These are phyloP conservation scores for Anguilla marmorata DNA, from an alignment of 2,797 vertebrate genomes.

Conservation along the genomic window DNA sequence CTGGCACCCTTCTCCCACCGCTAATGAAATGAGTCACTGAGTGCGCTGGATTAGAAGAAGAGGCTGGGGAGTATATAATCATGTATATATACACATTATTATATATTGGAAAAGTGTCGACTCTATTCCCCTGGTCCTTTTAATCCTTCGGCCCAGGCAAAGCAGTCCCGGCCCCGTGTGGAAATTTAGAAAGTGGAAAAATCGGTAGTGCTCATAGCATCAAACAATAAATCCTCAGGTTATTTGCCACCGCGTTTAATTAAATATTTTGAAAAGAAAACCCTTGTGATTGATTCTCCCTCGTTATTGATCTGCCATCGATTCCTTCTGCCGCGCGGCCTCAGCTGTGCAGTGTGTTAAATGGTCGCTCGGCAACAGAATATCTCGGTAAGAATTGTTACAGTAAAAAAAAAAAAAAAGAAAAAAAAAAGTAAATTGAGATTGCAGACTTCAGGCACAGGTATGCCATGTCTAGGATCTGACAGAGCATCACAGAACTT, in stretches of 20 bases:
- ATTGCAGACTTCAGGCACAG: conserved; percentile 31
- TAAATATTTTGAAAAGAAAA: conserved; percentile 93
- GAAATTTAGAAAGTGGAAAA: conserved; percentile 81
- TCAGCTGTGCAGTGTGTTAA: conserved; percentile 82
- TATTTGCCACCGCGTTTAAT: conserved; percentile 91
- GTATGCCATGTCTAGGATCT: conserved; percentile 20
- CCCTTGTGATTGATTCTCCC: conserved; percentile 85
- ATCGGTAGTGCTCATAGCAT: conserved; percentile 91
- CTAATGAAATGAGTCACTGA: conserved; percentile 83
- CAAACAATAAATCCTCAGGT: conserved; percentile 88
- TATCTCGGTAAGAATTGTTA: conserved; percentile 69
- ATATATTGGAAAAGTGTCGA: conserved; percentile 92
- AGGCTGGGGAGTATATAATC: conserved; percentile 82
- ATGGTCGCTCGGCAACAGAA: conserved; percentile 74
- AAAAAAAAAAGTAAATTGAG: conserved; percentile 52
- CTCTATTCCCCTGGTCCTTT: conserved; percentile 83
- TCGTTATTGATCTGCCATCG: conserved; percentile 82
- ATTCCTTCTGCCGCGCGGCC: conserved; percentile 77
- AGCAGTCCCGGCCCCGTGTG: conserved; percentile 76
- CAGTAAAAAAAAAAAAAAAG: conserved; percentile 58
- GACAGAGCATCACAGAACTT: not conserved
- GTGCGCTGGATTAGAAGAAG: conserved; percentile 83
- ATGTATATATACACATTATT: conserved; percentile 91
- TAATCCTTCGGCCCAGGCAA: conserved; percentile 77
- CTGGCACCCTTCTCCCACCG: conserved; percentile 68